Conservation (phyloP, 2,113 vertebrate genomes). For the Albula goreensis region DNA sequence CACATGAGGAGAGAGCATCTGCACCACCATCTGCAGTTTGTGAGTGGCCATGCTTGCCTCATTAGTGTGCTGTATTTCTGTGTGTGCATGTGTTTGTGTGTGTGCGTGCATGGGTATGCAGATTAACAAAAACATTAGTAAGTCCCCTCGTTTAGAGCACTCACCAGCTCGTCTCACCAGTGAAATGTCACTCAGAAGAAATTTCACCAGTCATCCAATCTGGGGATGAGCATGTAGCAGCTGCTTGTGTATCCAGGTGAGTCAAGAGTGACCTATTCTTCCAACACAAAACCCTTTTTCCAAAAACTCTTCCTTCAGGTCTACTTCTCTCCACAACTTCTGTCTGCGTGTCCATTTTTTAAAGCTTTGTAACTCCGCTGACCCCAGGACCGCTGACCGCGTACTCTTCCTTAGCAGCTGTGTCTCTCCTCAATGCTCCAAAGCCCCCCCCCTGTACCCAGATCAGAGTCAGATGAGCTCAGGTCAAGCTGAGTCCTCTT, state of each 20-base stretch:
- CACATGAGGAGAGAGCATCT: no score
- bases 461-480: neutral
- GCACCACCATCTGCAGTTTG: no score
- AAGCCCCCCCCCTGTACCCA: neutral
- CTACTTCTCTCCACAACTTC: neutral
- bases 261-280: neutral
- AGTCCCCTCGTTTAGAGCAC: neutral
- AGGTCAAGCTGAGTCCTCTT: neutral
- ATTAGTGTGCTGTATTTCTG: neutral
- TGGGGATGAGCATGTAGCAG: neutral
- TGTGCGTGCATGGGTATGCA: neutral
- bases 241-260: neutral
- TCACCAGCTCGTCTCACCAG: constrained; percentile 1
- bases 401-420: neutral
- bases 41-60: no score
- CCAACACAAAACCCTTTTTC: neutral
- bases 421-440: neutral
- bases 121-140: neutral
- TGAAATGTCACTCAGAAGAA: neutral
- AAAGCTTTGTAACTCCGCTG: neutral
- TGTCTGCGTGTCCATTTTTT: neutral
- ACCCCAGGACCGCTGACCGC: neutral
- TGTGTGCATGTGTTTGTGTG: neutral
- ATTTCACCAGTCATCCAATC: neutral
- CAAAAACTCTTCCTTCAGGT: neutral